Percentiles rank a stretch among this genome's conserved stretches.
phyloP scores from a whole-genome alignment of 2,888 invertebrate genomes.

The Cephus rjabovi region DNA sequence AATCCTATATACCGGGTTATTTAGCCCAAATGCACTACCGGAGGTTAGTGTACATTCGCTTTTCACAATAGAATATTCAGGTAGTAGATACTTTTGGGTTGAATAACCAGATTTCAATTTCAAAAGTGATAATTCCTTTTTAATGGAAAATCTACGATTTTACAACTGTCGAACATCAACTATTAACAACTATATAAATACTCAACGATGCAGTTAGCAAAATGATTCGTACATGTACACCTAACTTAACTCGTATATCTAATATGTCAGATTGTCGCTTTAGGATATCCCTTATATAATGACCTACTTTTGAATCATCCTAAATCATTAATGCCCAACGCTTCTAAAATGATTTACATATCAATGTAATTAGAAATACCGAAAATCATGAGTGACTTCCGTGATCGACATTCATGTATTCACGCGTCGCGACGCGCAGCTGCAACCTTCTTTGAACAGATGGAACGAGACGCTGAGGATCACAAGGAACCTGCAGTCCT shows the following conservation, averaged over 20 bases:
- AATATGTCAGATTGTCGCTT: not conserved
- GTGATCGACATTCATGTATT: conserved; percentile 1
- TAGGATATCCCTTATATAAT: not conserved
- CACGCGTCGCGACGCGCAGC: not conserved
- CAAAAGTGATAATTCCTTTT: not conserved
- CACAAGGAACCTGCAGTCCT: not conserved
- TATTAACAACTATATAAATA: not conserved
- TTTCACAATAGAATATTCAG: not conserved
- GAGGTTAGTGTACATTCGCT: not conserved
- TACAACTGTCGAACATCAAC: not conserved
- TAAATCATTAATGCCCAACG: not conserved
- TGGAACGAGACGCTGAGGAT: not conserved
- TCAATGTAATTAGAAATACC: conserved; percentile 1
- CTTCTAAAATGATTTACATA: not conserved
- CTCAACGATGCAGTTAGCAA: not conserved
- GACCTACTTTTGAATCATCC: not conserved
- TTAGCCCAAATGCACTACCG: not conserved
- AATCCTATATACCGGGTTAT: not conserved
- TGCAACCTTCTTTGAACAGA: not conserved
- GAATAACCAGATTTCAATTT: not conserved
- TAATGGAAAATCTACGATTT: too few species aligned
- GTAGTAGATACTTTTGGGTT: not conserved
- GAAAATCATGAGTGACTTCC: not conserved
- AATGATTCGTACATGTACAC: not conserved
- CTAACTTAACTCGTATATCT: too few species aligned